These are phyloP conservation scores for Ips typographus DNA, from an alignment of 1,140 invertebrate genomes.

Conservation along the genomic window DNA sequence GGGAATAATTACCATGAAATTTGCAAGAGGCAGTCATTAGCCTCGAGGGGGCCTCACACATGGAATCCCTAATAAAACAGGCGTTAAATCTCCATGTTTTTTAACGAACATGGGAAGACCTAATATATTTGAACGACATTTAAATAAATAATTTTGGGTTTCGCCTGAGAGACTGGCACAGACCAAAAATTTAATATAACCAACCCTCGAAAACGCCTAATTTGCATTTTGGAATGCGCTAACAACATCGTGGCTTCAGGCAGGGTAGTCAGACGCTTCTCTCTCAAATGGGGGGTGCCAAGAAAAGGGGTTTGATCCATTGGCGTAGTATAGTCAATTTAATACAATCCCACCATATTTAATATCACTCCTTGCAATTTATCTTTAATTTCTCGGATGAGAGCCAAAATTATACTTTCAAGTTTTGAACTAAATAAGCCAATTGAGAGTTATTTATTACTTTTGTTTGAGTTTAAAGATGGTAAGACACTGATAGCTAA, in stretches of 20 bases:
- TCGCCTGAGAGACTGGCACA: conserved; percentile 33
- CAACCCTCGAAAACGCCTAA: conserved; percentile 44
- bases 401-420: too few species aligned
- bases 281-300: conserved; percentile 31
- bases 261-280: conserved; percentile 33
- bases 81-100: conserved; percentile 31
- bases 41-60: not conserved
- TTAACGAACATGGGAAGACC: conserved; percentile 26
- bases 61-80: conserved; percentile 22
- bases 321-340: not conserved
- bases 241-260: conserved; percentile 41
- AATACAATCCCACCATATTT: not conserved
- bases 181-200: conserved; percentile 46
- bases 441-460: too few species aligned
- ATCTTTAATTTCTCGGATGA: too few species aligned
- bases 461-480: too few species aligned
- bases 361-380: not conserved
- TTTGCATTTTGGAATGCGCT: conserved; percentile 46
- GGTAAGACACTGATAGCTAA: too few species aligned
- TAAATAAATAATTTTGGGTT: conserved; percentile 40
- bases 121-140: conserved; percentile 38
- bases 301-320: conserved; percentile 31
- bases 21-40: not conserved
- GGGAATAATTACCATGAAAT: too few species aligned
- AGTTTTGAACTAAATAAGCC: too few species aligned